These are phyloP conservation scores for Beroe forskalii DNA, from an alignment of 37 sponge, comb jelly and placozoan genomes.

Conservation along the genomic window DNA sequence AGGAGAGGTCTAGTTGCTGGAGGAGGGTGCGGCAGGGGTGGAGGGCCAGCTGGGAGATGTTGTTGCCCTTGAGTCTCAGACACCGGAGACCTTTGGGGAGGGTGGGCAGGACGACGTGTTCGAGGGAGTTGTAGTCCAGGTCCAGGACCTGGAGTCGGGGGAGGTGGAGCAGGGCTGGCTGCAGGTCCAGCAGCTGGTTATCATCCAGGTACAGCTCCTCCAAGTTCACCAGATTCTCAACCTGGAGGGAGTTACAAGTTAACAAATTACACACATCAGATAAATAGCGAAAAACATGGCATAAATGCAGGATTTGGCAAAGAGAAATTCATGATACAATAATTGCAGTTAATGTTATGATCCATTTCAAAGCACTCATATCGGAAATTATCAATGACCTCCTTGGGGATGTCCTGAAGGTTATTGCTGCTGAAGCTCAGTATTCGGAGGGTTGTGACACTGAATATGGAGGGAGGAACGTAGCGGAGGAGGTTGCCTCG, in stretches of 20 bases:
- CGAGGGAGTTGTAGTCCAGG: constrained; percentile 42
- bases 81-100: constrained; percentile 6
- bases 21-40: neutral
- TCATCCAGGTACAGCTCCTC: constrained; percentile 17
- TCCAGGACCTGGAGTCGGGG: constrained; percentile 42
- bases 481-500: constrained; percentile 43
- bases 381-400: neutral
- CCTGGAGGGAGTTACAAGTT: no score
- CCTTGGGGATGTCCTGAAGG: constrained; percentile 14
- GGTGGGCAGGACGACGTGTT: neutral
- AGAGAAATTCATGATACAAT: neutral
- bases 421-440: constrained; percentile 61
- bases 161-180: neutral
- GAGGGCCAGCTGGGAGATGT: neutral
- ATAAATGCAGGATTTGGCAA: no score
- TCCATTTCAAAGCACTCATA: neutral
- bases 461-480: constrained; percentile 18
- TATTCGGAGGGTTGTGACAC: neutral
- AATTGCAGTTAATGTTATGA: no score
- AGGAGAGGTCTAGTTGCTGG: constrained; percentile 23
- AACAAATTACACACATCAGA: no score
- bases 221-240: constrained; percentile 46
- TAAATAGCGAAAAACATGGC: no score
- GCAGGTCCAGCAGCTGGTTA: constrained; percentile 42
- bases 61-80: constrained; percentile 53